Base-by-base conservation (phyloP, 2,113 vertebrate genomes). In the Rhynchopsitta pachyrhyncha region DNA sequence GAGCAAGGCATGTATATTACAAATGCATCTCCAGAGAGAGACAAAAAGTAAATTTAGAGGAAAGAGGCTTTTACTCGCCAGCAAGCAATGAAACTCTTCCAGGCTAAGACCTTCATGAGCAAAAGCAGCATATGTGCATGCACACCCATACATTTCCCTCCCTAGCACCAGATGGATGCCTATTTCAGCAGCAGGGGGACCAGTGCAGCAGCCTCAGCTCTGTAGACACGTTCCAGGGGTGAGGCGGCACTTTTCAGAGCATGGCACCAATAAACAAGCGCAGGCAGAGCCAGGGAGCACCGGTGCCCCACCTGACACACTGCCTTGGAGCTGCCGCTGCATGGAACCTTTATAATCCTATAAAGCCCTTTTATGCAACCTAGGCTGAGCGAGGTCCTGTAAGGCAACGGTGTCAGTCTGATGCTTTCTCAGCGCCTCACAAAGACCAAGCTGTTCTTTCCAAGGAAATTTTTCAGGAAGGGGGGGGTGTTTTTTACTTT, bases 281-380 rank as follows among this genome's bases (percentile, higher is more conserved):
- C 35, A 24, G 42, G 86, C 63, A 62, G 81, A 76, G 60, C 64
- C 83, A 89, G 60, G 67, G 82, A 75, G 91, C 63, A 60, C 80
- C 2, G 1, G 71, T 79, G 92, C 86, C 94, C 60, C 86, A 95
- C 75, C 86, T 92, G 92, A 94, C 94, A 86, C 3, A 24, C 85
- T 33, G 85, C 84, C 49, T 55, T 16, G 50, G 82, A 86, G 88
- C 93, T 90, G 81, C 89, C 42, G 1, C 79, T 75, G 90, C 93
- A 88, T 41, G 88, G 82, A 93, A 93, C 96, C 93, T 20, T 77
- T 20, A 33, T 97, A 97, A 97, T 97, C 95, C 97, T 49, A 88
- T 73, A 96, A 95, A 97, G 37, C 94, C 86, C 84, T 93, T 97
- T 97, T 94, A 96, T 87, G 92, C 95, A 93, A 97, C 71, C 80